Conservation (phyloP, 1,140 invertebrate genomes). For the Zaprionus kolodkinae region DNA sequence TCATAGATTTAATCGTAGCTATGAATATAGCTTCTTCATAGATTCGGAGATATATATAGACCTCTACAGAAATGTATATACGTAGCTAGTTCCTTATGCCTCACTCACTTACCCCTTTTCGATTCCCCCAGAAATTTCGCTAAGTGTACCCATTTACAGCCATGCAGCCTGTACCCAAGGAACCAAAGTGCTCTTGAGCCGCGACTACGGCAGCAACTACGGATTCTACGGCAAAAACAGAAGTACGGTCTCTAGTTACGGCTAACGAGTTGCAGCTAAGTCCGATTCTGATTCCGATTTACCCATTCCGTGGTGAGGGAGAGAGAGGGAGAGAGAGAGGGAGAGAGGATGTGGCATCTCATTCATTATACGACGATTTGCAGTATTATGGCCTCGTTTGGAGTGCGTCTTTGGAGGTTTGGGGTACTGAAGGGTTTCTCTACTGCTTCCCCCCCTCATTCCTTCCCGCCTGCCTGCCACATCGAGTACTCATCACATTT, state of each 20-base stretch:
- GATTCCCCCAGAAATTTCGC: neutral
- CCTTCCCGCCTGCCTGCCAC: conserved; percentile 13
- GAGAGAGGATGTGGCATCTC: conserved; percentile 40
- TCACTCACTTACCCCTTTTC: neutral
- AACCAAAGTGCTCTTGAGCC: conserved; percentile 45
- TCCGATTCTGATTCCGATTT: conserved; percentile 21
- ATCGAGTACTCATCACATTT: conserved; percentile 57
- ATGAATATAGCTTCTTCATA: too few relatives aligned
- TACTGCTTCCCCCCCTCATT: neutral
- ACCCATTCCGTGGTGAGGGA: neutral
- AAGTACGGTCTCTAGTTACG: conserved; percentile 34
- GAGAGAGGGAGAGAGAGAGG: too few relatives aligned
- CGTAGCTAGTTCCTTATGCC: too few relatives aligned
- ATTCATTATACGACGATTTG: conserved; percentile 78
- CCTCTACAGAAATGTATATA: too few relatives aligned
- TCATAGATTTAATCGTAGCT: neutral
- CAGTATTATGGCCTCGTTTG: conserved; percentile 80
- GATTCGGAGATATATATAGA: too few relatives aligned
- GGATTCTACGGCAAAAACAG: conserved; percentile 19
- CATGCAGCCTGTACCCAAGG: conserved; percentile 15
- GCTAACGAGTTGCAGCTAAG: conserved; percentile 55
- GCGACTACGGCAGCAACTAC: conserved; percentile 30
- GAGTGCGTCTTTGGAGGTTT: conserved; percentile 3
- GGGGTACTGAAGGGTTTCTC: conserved; percentile 12
- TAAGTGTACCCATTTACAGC: conserved; percentile 9